Base-by-base conservation (phyloP, 2,888 invertebrate genomes). In the Epinotia demarniana region DNA sequence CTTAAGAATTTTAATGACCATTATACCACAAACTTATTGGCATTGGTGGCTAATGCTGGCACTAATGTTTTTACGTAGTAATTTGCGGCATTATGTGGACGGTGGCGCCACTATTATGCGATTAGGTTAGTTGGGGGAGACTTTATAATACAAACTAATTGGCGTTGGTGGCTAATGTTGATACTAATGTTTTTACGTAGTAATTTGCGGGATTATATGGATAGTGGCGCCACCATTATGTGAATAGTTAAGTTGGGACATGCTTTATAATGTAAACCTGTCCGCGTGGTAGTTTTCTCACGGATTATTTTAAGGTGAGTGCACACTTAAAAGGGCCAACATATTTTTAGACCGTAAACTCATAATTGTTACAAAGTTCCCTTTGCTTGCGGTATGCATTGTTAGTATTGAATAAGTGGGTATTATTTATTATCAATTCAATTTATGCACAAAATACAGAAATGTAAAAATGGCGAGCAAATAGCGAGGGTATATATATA, bases 221-320 rank as follows among this genome's bases (percentile, higher is more conserved):
- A 64, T 18, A 13, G 57, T 72, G 27, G 72, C 72, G 64, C 72
- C 57, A 9, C 57, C 23, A 16, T 46, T 8, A 8, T 18, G 43
- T 6, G 27, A 46, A 72, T 18, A 3, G 27, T 4, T 63, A 72
- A 53, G 46, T 64, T 72, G 63, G 72, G 43, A 3, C 8, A 6
- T 9, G 9, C 39, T 6, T 43, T 58, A 43, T 18, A 27, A 60
- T 60, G 49, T 27, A 49, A 72, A 72, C 72, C 72, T 46, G 72
- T 57, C 58, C 18, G 46, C 13, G 18, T 13, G 64, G 33, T 64
- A 58, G 27, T 58, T 72, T 72, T 72, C 72, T 72, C 72, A 72
- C 64, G 72, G 39, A 63, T 63, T 43, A 23, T 19, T 18, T 58
- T 43, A 72, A 64, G 64, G 27, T 49, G 57, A 27, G 64, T 46